These are phyloP conservation scores for Synergus gifuensis DNA, from an alignment of 2,888 invertebrate species.

Conservation along the genomic window DNA sequence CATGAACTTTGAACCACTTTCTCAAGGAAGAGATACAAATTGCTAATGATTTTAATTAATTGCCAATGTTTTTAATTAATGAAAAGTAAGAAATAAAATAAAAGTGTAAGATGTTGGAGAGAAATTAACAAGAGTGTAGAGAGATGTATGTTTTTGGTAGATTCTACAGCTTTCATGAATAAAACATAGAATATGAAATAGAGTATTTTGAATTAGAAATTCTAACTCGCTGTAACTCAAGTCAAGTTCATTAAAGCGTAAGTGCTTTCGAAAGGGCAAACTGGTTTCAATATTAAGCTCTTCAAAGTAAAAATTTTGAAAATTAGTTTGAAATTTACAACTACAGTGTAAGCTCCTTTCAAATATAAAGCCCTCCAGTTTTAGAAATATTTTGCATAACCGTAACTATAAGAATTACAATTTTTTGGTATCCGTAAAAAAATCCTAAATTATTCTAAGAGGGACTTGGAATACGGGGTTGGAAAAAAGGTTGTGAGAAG, in stretches of 20 bases:
- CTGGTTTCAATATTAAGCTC: not conserved
- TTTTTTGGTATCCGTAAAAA: too few relatives aligned
- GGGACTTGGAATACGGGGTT: too few relatives aligned
- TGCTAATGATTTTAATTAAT: too few relatives aligned
- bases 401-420: too few relatives aligned
- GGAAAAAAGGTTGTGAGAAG: too few relatives aligned
- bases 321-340: not conserved
- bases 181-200: not conserved
- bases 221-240: not conserved
- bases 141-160: not conserved
- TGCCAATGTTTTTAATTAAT: conserved; percentile 16
- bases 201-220: too few relatives aligned
- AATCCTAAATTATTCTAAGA: too few relatives aligned
- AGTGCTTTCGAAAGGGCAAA: conserved; percentile 3
- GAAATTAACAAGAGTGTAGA: not conserved
- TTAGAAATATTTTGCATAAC: not conserved
- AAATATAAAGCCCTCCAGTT: not conserved
- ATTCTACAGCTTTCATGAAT: not conserved
- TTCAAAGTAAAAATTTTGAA: not conserved
- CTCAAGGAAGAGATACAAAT: not conserved
- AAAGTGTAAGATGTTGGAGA: not conserved
- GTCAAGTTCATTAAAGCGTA: conserved; percentile 6
- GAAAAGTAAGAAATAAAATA: not conserved
- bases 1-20: not conserved
- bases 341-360: not conserved